Evolutionary conservation across 1,140 invertebrate genomes (phyloP).

Genomic region (Drosophila pseudoobscura): DNA sequence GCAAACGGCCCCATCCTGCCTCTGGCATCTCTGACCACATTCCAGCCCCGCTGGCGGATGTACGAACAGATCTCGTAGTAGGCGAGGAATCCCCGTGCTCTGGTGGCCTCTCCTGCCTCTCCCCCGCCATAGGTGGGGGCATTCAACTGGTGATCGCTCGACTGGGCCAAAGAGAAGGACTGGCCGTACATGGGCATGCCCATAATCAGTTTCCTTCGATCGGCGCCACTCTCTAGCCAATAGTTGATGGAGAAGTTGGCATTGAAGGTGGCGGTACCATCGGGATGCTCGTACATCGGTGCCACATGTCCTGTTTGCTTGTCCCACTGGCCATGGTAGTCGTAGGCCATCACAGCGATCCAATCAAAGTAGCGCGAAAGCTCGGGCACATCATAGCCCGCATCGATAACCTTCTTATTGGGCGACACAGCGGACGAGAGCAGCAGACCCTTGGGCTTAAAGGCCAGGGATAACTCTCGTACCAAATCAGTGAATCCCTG

Average conservation of each 20-base stretch:
- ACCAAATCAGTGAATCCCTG: constrained; percentile 89
- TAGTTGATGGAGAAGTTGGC: constrained; percentile 93
- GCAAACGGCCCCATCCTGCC: constrained; percentile 91
- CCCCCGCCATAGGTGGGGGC: constrained; percentile 90
- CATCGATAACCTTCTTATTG: constrained; percentile 91
- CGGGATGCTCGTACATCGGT: constrained; percentile 89
- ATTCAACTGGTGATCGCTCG: constrained; percentile 87
- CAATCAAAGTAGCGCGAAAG: constrained; percentile 91
- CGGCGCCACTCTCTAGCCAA: constrained; percentile 91
- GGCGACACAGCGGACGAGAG: constrained; percentile 93
- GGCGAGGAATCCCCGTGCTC: constrained; percentile 91
- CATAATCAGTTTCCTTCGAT: constrained; percentile 89
- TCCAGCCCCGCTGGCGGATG: constrained; percentile 87
- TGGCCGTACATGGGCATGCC: constrained; percentile 94
- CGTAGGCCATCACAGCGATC: constrained; percentile 93
- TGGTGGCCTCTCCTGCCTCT: constrained; percentile 91
- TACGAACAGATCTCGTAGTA: constrained; percentile 94
- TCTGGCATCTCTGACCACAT: constrained; percentile 87
- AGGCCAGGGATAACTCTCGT: constrained; percentile 88
- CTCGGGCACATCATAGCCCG: constrained; percentile 90
- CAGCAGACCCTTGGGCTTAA: constrained; percentile 88
- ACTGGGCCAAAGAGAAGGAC: constrained; percentile 90
- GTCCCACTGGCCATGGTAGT: constrained; percentile 94
- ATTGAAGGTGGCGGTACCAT: constrained; percentile 90
- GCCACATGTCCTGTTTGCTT: constrained; percentile 93